Conservation (phyloP, 2,113 vertebrate genomes). For the Chiloscyllium plagiosum region DNA sequence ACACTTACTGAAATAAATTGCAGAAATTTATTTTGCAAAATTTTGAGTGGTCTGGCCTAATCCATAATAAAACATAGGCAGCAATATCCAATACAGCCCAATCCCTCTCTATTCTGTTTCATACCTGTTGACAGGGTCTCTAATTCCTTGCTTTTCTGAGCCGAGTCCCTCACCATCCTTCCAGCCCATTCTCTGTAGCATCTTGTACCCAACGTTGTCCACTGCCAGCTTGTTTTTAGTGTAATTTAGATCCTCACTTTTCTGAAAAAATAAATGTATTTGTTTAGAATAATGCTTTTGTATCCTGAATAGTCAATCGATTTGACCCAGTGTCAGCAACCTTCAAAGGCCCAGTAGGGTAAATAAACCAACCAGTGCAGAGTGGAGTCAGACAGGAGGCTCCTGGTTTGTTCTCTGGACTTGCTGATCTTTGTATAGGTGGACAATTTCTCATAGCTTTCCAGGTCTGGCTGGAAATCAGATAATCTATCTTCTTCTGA, state of each 20-base stretch:
- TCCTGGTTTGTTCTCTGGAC: background rate
- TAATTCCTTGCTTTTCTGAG: slow-evolving; percentile 84
- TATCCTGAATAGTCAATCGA: background rate
- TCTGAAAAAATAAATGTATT: background rate
- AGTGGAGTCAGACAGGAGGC: background rate
- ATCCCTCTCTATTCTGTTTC: background rate
- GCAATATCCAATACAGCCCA: background rate
- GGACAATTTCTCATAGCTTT: background rate
- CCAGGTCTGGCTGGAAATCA: no score
- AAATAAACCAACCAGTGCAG: background rate
- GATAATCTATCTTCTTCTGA: background rate
- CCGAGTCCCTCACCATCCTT: slow-evolving; percentile 94
- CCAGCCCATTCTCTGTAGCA: slow-evolving; percentile 99
- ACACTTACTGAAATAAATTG: no score
- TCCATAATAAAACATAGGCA: no score
- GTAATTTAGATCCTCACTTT: slow-evolving; percentile 30
- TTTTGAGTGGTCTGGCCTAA: no score
- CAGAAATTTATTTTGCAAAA: no score
- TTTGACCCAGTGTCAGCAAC: background rate
- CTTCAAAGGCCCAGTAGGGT: background rate
- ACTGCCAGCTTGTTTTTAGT: slow-evolving; percentile 63
- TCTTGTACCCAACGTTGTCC: slow-evolving; percentile 95
- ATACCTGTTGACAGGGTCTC: slow-evolving; percentile 86
- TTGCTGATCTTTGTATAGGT: background rate
- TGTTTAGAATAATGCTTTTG: slow-evolving; percentile 7